Conservation (phyloP, 2,797 vertebrate genomes). For the Galagoides demidoff region DNA sequence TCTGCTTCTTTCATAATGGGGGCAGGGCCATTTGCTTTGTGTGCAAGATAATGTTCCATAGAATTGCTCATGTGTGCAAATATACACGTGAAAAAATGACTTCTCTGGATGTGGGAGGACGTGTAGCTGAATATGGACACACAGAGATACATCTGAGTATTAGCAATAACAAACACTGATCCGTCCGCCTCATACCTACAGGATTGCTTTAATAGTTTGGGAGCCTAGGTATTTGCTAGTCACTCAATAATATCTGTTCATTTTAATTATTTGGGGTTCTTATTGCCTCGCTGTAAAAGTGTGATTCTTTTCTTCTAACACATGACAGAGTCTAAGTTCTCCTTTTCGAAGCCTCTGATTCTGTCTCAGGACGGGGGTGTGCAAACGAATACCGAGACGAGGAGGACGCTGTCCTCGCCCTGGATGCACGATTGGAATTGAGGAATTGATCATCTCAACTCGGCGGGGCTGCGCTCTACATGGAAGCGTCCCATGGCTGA, state of each 20-base stretch:
- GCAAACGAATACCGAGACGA: not conserved
- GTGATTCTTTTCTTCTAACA: constrained; percentile 3
- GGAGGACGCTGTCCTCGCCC: constrained; percentile 14
- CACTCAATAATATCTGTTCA: not conserved
- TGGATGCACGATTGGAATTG: constrained; percentile 37
- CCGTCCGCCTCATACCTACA: not conserved
- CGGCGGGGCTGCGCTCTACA: constrained; percentile 65
- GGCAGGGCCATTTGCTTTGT: constrained; percentile 87
- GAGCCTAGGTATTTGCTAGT: not conserved
- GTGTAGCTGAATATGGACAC: not conserved
- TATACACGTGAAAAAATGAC: constrained; percentile 55
- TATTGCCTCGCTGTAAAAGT: not conserved
- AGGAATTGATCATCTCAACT: constrained; percentile 70
- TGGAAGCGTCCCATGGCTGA: constrained; percentile 48
- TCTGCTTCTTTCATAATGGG: constrained; percentile 87
- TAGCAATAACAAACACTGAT: not conserved
- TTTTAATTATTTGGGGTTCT: constrained; percentile 31
- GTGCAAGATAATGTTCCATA: constrained; percentile 86
- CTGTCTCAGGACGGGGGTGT: constrained; percentile 59
- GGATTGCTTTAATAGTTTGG: not conserved
- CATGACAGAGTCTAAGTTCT: not conserved
- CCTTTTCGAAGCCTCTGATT: not conserved
- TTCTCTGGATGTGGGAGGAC: not conserved
- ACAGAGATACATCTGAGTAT: not conserved
- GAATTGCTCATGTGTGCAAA: constrained; percentile 81